phyloP scores from a whole-genome alignment of 2,888 invertebrate species.

The Anoncus sp. region DNA sequence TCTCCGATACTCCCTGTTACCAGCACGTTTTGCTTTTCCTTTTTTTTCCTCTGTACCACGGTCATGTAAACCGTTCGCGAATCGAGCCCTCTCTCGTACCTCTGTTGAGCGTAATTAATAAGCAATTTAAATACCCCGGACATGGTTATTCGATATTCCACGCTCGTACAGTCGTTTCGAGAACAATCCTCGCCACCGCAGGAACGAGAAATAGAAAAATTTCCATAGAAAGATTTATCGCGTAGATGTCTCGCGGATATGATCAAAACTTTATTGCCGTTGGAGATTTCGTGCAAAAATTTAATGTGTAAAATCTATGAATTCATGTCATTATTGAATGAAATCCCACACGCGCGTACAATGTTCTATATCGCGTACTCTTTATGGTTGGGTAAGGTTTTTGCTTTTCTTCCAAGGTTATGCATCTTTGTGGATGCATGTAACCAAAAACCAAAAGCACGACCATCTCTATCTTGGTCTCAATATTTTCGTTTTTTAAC shows the following conservation, averaged over 20 bases:
- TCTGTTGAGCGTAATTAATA: conserved; percentile 49
- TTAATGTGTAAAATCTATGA: too few relatives aligned
- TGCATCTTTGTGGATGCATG: too few relatives aligned
- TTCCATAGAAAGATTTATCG: conserved; percentile 43
- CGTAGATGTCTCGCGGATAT: conserved; percentile 13
- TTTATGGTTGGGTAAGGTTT: too few relatives aligned
- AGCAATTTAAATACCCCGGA: conserved; percentile 55
- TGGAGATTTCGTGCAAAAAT: background rate
- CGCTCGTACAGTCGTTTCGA: conserved; percentile 45
- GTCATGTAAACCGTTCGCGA: conserved; percentile 41
- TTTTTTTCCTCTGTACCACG: conserved; percentile 15
- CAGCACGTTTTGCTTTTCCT: conserved; percentile 25
- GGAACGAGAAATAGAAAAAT: conserved; percentile 34
- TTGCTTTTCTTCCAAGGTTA: too few relatives aligned
- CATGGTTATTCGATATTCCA: conserved; percentile 59
- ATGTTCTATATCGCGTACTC: too few relatives aligned
- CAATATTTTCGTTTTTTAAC: too few relatives aligned
- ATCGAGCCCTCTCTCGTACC: conserved; percentile 22
- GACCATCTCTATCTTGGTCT: too few relatives aligned
- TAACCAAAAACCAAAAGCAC: too few relatives aligned
- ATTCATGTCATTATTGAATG: too few relatives aligned
- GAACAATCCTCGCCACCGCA: background rate
- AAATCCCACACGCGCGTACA: too few relatives aligned
- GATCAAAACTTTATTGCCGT: background rate
- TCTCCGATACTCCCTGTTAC: conserved; percentile 39